Evolutionary conservation across 1,140 invertebrate species (phyloP), one percentile per base, ranked within the genome.

Genomic region (Lepidotrigona ventralis): DNA sequence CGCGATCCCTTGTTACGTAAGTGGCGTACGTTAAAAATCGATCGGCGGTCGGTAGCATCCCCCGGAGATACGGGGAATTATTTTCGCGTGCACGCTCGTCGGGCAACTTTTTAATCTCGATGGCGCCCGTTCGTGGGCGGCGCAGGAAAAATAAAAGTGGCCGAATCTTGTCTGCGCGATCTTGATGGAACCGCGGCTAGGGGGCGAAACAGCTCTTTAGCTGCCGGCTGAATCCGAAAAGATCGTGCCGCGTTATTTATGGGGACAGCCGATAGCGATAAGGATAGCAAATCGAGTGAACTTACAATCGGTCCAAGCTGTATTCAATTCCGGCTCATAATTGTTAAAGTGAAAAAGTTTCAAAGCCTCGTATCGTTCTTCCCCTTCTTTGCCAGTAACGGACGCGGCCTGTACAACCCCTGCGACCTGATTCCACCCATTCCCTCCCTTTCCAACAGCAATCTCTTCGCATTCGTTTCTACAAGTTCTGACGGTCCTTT

Each of bases 261-360:
- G 84, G 81, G 79, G 87, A 90, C 90, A 89, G 85, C 81, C 88
- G 86, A 91, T 91, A 90, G 88, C 87, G 91, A 91, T 91, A 91
- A 91, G 90, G 82, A 91, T 86, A 86, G 91, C 90, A 90, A 91
- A 92, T 92, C 90, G 91, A 91, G 90, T 85, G 84, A 91, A 88
- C 86, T 91, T 91, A 86, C 87, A 91, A 90, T 89, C 88, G 85
- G 88, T 85, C 84, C 89, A 91, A 92, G 90, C 89, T 90, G 91
- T 91, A 92, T 91, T 92, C 91, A 91, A 92, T 92, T 91, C 88
- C 85, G 86, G 89, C 90, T 92, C 91, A 92, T 92, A 92, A 92
- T 92, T 92, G 91, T 92, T 92, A 92, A 91, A 92, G 90, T 91
- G 87, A 87, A 92, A 92, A 92, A 92, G 88, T 91, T 92, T 92